Evolutionary conservation across 2,113 vertebrate genomes (phyloP), one percentile per base, ranked within the genome.

Genomic region (Triplophysa rosa): DNA sequence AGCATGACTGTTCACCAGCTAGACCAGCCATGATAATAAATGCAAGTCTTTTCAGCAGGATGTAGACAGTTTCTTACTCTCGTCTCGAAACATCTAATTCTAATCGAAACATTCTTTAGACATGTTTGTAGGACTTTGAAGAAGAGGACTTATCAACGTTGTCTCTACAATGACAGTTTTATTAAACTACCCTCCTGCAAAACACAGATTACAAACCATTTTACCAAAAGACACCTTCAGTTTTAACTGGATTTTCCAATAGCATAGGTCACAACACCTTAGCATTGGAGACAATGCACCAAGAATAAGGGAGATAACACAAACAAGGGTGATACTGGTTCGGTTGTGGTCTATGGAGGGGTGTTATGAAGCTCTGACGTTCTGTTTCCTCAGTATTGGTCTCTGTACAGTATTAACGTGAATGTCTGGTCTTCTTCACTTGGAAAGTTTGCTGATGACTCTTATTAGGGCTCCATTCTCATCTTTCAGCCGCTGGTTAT

Each of bases 371-470:
- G 24, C 29, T 70, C 67, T 59, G 14, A n/a, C 1, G 4, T 58
- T 56, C 56, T 2, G 42, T 45, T 45, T 45, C 11, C 42, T 45
- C 56, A 61, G 33, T n/a, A 26, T 62, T 74, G 58, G 37, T 74
- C 33, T 63, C 5, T 47, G 58, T 72, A 23, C 69, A 59, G 58
- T 45, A 16, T 63, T 62, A n/a, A 21, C 1, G 8, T 9, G 17
- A 58, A 8, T 58, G 19, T 58, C 16, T 21, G 2, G 76, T 45
- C 33, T 76, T 52, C 75, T 80, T 95, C 94, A 99, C 87, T 98
- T 99, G 85, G 97, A 99, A 82, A 98, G 93, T 89, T 99, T 99
- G 93, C 97, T 98, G 94, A 99, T 99, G 90, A 99, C 97, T 87
- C 97, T 91, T 88, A 99, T 98, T 87, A 99, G 94, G 73, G 97